A percentile compares a stretch with the other conserved stretches of the same genome.
Evolutionary conservation across 2,113 vertebrate genomes (phyloP).

Genomic region (Clarias macrocephalus): DNA sequence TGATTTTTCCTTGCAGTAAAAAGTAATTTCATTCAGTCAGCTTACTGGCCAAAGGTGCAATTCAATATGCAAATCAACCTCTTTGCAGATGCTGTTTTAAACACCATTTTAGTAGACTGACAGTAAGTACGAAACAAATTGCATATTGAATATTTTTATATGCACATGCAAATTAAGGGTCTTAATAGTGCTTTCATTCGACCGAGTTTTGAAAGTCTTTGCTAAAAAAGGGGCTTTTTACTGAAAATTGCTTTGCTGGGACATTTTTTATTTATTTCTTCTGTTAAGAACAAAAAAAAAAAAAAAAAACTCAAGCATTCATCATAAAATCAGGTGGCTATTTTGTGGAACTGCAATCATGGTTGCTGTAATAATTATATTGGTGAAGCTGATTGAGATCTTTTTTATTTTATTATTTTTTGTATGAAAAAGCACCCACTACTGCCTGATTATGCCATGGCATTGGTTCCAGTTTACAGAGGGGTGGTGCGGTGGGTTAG

Average conservation of each 20-base stretch:
- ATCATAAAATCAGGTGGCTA: constrained; percentile 21
- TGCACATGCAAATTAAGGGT: constrained; percentile 10
- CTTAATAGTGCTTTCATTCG: constrained; percentile 2
- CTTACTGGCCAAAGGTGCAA: background rate
- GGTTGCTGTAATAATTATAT: constrained; percentile 33
- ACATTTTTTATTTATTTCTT: background rate
- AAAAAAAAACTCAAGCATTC: constrained; percentile 1
- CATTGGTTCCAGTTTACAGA: constrained; percentile 23
- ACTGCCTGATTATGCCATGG: constrained; percentile 14
- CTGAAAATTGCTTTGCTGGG: constrained; percentile 22
- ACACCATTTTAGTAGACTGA: background rate
- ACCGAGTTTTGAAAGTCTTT: background rate
- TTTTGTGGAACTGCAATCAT: background rate
- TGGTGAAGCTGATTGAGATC: constrained; percentile 13
- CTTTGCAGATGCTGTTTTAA: constrained; percentile 21
- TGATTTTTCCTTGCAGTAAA: background rate
- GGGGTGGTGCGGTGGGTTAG: background rate
- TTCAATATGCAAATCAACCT: constrained; percentile 25
- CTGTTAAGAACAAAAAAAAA: background rate
- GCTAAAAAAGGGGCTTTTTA: background rate
- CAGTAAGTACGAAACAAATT: constrained; percentile 17
- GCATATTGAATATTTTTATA: constrained; percentile 29
- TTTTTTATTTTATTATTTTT: constrained; percentile 3
- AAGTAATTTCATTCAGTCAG: background rate
- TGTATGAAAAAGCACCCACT: constrained; percentile 9